Evolutionary conservation across 1,140 invertebrate species (phyloP), one percentile per base, ranked within the genome.

Genomic region (Eubasilissa regina): DNA sequence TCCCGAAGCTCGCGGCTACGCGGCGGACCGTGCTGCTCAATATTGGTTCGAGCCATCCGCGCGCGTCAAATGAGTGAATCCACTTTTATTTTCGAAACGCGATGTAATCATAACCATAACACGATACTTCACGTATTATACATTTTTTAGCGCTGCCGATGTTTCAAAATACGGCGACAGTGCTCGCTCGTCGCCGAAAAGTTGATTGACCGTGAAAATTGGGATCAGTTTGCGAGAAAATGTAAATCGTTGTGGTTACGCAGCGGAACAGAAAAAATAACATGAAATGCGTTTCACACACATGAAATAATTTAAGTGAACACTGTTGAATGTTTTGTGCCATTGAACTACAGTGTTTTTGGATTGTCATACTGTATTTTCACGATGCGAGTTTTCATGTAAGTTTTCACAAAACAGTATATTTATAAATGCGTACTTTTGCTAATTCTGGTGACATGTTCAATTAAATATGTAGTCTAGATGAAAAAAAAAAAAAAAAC

Each of bases 291-390:
- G 13, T 70, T 70, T 70, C 66, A 19, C 45, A 66, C 13, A 70
- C 44, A 45, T 70, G 64, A 68, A 47, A 70, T 48, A 48, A 35
- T 35, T 35, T 70, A 47, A 70, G 66, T 70, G 15, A 70, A 70
- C 66, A 70, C 48, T 70, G 15, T 12, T 43, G 70, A 55, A 55
- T 56, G 70, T 73, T 73, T 45, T 56, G 70, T 73, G 70, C 70
- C 70, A 73, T 73, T 73, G 70, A 73, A 73, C 70, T 73, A 11
- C 21, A 53, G 19, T 73, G 43, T 73, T n/a, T n/a, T n/a, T 73
- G 70, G 70, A 73, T 73, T 55, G 55, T 15, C 3, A 15, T 21
- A 68, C 10, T 35, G 48, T 15, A 55, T 55, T 73, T 70, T 25
- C 15, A 44, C 19, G 21, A 73, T 73, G 70, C 48, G 53, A 73